Evolutionary conservation across 2,888 invertebrate genomes (phyloP), one percentile per base, ranked within the genome.

Genomic region (Bedellia somnulentella): DNA sequence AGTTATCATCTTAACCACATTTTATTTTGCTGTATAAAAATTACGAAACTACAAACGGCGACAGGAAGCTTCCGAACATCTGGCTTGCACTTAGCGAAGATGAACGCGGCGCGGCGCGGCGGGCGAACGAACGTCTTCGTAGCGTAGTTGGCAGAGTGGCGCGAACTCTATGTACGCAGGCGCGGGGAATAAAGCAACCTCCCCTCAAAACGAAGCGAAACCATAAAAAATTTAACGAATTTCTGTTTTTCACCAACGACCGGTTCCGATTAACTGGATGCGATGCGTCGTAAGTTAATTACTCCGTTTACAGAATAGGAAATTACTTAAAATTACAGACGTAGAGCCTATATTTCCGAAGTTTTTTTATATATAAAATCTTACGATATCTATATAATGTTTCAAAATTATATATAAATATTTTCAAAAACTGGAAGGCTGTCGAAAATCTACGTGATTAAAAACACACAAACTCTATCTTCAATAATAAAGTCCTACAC

Each of bases 111-210:
- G 33, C 10, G 24, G 31, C 22, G 23, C 25, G 27, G 21, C 18
- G n/a, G n/a, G n/a, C n/a, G n/a, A n/a, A n/a, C 32, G 25, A 27
- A 34, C 30, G 26, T 25, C 68, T 59, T 68, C 70, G 67, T 70
- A 66, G 68, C 68, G n/a, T n/a, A n/a, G n/a, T n/a, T n/a, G n/a
- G n/a, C n/a, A n/a, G n/a, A 66, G 71, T 75, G 76, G 76, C 73
- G 76, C 77, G 76, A 76, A 76, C 75, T 67, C n/a, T n/a, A 67
- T 61, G 66, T 57, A 63, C 75, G 75, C 73, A 71, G 56, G 71
- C 75, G 75, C 71, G 66, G 63, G 60, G 59, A 52, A 51, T 52
- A 51, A 52, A 50, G 67, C 62, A 60, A 62, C 66, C 60, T 60
- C 70, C 71, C 70, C 67, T 62, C 52, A 52, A n/a, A n/a, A 52